Base-by-base conservation (phyloP, 2,797 vertebrate genomes). In the Darevskia nairensis region DNA sequence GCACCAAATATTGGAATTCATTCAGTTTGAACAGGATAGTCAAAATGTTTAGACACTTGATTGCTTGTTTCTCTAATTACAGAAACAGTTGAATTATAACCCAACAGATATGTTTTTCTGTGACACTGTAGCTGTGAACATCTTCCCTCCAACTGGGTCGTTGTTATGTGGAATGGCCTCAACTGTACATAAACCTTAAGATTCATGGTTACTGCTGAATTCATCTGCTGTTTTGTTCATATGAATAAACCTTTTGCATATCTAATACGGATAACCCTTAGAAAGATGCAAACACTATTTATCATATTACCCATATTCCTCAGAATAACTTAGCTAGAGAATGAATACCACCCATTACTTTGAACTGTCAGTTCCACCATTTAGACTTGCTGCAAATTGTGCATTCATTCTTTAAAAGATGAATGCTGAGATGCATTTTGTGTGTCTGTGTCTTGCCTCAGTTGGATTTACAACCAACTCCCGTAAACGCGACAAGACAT, bases 331-430 rank as follows among this genome's bases (percentile, higher is more conserved):
- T 46, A 84, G 82, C 82, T 75, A 50, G 86, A 86, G 89, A 81
- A 93, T 32, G 89, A 79, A 91, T 89, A 82, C 76, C 83, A 8
- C 86, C 39, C 0, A 86, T 92, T 86, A 75, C 68, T 84, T 91
- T 44, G 61, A 90, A 91, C 29, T 77, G 81, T 86, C 83, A 88
- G 83, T 66, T 91, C 84, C 90, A 69, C 78, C 41, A 13, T 88
- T 93, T 89, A 87, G 81, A 83, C 93, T 89, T 87, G 74, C 89
- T 92, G 91, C 90, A 93, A 84, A 86, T 66, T 89, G 83, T 84
- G 79, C 61, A 71, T 89, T 92, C 89, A 80, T 87, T 83, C 81
- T 92, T 86, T 88, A 82, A 93, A 90, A 89, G 41, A 90, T 78
- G 91, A 92, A 92, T 35, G 81, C 80, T 90, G 80, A 88, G 89